These are phyloP conservation scores for Cairina moschata DNA, from an alignment of 2,113 vertebrate species.

Conservation along the genomic window DNA sequence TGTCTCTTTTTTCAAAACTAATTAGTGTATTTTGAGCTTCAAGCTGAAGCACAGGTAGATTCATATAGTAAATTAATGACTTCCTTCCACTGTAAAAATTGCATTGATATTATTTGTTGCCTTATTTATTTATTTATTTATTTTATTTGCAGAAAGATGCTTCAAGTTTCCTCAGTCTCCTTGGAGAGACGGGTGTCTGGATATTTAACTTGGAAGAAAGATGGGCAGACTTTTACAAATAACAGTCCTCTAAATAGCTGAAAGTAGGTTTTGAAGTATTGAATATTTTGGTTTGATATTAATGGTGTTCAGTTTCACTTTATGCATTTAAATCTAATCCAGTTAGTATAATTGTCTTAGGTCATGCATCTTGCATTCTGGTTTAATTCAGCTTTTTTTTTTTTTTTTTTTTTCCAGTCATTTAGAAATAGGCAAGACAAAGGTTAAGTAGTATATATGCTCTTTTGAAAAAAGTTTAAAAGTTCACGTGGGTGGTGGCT, in stretches of 20 bases:
- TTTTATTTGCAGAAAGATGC: not conserved
- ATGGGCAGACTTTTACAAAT: not conserved
- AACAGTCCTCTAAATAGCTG: not conserved
- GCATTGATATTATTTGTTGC: not conserved
- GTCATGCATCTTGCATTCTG: not conserved
- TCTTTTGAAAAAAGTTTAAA: slow-evolving; percentile 25
- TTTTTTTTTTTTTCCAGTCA: not conserved
- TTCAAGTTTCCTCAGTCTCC: not conserved
- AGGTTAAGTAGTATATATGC: not conserved
- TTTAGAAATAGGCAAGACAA: not conserved
- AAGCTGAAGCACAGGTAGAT: not conserved
- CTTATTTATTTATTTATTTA: not conserved
- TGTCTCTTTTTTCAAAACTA: not conserved
- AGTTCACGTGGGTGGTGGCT: slow-evolving; percentile 27
- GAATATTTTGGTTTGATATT: not conserved
- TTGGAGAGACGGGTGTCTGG: not conserved
- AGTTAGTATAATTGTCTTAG: not conserved
- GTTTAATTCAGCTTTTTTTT: not conserved
- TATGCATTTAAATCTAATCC: not conserved
- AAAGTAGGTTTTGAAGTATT: not conserved
- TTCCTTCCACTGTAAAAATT: not conserved
- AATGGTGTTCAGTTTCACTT: not conserved
- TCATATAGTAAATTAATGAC: not conserved
- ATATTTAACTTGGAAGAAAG: not conserved
- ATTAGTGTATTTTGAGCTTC: too few species aligned